Evolutionary conservation across 2,888 invertebrate genomes (phyloP).

Genomic region (Perdita meconis): DNA sequence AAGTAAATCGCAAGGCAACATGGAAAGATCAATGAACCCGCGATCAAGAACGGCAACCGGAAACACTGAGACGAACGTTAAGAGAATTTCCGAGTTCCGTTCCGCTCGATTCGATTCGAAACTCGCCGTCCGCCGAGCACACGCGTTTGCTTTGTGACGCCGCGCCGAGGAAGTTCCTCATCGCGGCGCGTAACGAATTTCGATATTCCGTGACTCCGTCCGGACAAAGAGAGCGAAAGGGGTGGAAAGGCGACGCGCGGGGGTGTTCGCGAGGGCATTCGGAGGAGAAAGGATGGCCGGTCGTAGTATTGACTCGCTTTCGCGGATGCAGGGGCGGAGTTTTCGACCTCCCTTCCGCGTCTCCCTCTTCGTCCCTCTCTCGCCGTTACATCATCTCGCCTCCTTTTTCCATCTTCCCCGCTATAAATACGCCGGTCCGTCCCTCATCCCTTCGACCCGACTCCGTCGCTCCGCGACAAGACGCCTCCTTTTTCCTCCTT

Average conservation of each 20-base stretch:
- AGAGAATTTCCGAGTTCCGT: constrained; percentile 19
- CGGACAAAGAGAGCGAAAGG: constrained; percentile 42
- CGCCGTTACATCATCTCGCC: constrained; percentile 28
- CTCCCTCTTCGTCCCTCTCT: constrained; percentile 20
- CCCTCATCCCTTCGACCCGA: constrained; percentile 18
- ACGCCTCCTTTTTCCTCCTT: neutral
- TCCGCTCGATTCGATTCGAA: constrained; percentile 20
- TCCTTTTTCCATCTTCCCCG: constrained; percentile 49
- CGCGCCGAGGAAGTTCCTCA: constrained; percentile 36
- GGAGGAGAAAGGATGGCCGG: constrained; percentile 61
- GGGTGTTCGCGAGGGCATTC: constrained; percentile 52
- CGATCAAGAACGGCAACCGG: neutral
- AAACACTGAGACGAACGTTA: neutral
- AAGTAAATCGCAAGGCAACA: too few species aligned
- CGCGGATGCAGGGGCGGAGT: constrained; percentile 82
- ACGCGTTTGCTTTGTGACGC: constrained; percentile 58
- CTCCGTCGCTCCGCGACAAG: neutral
- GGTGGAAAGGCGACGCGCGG: constrained; percentile 45
- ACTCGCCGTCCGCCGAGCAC: constrained; percentile 7
- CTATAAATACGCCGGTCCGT: constrained; percentile 49
- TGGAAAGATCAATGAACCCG: too few species aligned
- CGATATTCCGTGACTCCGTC: constrained; percentile 50
- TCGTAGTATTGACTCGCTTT: constrained; percentile 82
- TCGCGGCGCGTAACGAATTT: constrained; percentile 66
- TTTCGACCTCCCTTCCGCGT: constrained; percentile 75